Evolutionary conservation across 1,140 invertebrate species (phyloP).

Genomic region (Tribolium castaneum): DNA sequence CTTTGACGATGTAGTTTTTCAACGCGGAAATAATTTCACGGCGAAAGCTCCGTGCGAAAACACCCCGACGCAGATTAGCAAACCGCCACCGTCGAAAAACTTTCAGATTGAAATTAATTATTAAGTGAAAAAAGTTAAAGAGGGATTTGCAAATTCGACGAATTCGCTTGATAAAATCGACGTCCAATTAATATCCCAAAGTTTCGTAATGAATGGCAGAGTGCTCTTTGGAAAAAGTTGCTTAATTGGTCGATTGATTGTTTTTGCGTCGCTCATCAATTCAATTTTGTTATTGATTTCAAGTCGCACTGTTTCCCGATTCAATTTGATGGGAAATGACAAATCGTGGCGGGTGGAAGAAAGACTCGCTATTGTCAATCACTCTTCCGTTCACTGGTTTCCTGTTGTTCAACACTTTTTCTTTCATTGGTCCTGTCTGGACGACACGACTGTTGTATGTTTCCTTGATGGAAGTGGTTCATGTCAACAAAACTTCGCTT

Average conservation of each 20-base stretch:
- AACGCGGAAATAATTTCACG: constrained; percentile 32
- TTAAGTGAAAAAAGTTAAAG: background rate
- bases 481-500: constrained; percentile 47
- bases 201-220: constrained; percentile 24
- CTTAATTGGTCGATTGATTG: constrained; percentile 31
- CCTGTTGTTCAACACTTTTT: constrained; percentile 44
- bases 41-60: constrained; percentile 15
- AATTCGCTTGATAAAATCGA: constrained; percentile 22
- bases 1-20: constrained; percentile 34
- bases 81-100: background rate
- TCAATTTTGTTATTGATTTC: constrained; percentile 26
- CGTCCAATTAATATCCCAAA: constrained; percentile 22
- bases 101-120: constrained; percentile 29
- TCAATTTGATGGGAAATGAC: constrained; percentile 34
- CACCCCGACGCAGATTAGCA: background rate
- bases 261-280: constrained; percentile 15
- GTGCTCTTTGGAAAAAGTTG: constrained; percentile 25
- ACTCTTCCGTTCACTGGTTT: constrained; percentile 42
- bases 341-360: constrained; percentile 32
- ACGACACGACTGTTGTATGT: constrained; percentile 36
- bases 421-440: constrained; percentile 41
- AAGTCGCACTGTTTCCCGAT: constrained; percentile 16
- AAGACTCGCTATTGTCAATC: constrained; percentile 44
- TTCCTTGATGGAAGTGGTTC: constrained; percentile 42
- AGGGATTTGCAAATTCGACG: constrained; percentile 1